A percentile compares a stretch with the other conserved stretches of the same genome.
Evolutionary conservation across 2,797 vertebrate genomes (phyloP).

Genomic region (Emys orbicularis): DNA sequence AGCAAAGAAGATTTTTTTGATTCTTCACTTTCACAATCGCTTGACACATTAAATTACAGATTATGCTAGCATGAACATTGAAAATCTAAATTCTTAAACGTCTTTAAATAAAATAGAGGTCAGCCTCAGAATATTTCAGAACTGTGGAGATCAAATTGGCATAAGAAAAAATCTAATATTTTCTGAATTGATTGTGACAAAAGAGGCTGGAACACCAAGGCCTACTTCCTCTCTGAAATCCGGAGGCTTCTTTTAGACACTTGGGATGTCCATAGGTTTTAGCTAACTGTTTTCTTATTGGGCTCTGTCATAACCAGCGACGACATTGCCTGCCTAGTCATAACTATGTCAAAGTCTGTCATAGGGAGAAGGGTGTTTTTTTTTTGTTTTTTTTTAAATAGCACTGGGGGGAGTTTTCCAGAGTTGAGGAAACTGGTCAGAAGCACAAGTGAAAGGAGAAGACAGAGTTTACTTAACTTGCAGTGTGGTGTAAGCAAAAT

Average conservation of each 20-base stretch:
- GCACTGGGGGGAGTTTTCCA: neutral
- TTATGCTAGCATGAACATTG: neutral
- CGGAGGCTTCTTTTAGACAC: neutral
- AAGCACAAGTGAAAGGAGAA: neutral
- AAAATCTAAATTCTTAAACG: neutral
- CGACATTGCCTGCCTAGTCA: neutral
- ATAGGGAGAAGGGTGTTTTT: neutral
- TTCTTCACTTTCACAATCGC: neutral
- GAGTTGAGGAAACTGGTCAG: neutral
- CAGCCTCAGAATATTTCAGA: neutral
- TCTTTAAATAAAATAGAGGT: neutral
- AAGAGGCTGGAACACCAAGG: neutral
- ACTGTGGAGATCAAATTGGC: neutral
- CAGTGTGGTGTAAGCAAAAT: neutral
- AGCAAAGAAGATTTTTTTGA: neutral
- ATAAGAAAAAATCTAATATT: neutral
- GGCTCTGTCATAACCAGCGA: neutral
- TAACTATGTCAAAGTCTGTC: neutral
- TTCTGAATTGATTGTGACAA: neutral
- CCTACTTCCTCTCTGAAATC: neutral
- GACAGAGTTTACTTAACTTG: neutral
- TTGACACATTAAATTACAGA: neutral
- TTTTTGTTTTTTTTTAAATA: neutral
- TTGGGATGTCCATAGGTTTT: neutral
- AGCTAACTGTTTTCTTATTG: neutral